A percentile compares a stretch with the other conserved stretches of the same genome.
These are phyloP conservation scores for Xiphias gladius DNA, from an alignment of 2,113 vertebrate species.

Conservation along the genomic window DNA sequence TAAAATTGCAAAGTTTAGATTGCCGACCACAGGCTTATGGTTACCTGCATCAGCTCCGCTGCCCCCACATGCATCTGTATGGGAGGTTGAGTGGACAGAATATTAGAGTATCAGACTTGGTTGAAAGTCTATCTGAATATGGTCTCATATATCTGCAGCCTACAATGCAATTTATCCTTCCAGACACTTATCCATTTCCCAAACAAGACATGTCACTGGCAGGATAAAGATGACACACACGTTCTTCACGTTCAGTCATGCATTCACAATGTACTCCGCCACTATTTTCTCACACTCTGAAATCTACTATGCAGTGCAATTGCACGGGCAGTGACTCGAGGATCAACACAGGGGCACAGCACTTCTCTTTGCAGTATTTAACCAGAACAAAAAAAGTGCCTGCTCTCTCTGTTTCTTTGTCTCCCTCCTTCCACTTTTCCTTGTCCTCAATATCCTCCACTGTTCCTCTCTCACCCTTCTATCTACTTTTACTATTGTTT, in stretches of 20 bases:
- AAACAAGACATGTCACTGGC: slow-evolving; percentile 39
- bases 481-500: slow-evolving; percentile 61
- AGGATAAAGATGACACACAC: slow-evolving; percentile 45
- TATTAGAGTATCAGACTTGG: slow-evolving; percentile 3
- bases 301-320: slow-evolving; percentile 35
- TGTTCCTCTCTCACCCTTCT: slow-evolving; percentile 13
- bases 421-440: neutral
- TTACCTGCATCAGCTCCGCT: neutral
- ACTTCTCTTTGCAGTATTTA: slow-evolving; percentile 30
- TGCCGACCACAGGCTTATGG: neutral
- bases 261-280: slow-evolving; percentile 33
- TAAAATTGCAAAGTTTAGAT: slow-evolving; percentile 13
- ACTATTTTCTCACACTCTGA: slow-evolving; percentile 43
- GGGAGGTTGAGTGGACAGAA: slow-evolving; percentile 14
- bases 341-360: neutral
- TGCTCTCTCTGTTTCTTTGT: neutral
- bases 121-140: slow-evolving; percentile 22
- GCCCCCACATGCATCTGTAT: neutral
- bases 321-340: slow-evolving; percentile 2
- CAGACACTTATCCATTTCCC: slow-evolving; percentile 39
- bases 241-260: slow-evolving; percentile 36
- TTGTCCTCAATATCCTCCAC: slow-evolving; percentile 19
- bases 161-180: slow-evolving; percentile 31
- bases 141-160: neutral
- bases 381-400: slow-evolving; percentile 31